Base-by-base conservation (phyloP, 1,140 invertebrate species). In the Zaprionus taronus region DNA sequence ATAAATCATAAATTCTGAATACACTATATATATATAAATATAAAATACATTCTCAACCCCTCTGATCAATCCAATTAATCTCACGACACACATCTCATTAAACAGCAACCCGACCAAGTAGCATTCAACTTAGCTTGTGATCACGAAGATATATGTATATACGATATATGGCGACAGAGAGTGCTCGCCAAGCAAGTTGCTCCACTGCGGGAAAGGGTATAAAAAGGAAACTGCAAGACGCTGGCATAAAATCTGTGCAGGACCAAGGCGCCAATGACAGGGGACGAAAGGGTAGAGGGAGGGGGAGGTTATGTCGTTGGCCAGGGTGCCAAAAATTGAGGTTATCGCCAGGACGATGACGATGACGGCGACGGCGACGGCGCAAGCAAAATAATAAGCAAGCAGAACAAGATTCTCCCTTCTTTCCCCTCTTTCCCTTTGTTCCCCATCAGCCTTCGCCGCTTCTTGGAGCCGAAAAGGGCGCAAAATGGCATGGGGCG, bases 291-390 rank as follows among this genome's bases (percentile, higher is more conserved):
- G 24, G 7, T 5, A 14, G 41, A 4, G 9, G 12, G 1, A 2
- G 22, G 20, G 2, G n/a, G 1, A 5, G n/a, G 34, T 47, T 72
- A 75, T 87, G 83, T 87, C 89, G 84, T 89, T 89, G 81, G 84
- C 84, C 81, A 81, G 81, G 79, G 85, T 87, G 84, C 84, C 84
- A 87, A 87, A 87, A 87, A 89, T 87, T 87, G 84, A 87, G 84
- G 84, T 87, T 87, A 87, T 87, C 84, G 85, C 85, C 62, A 73
- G 69, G 70, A 73, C 72, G 58, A 70, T 70, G 70, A 38, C 24
- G 38, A n/a, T 9, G 58, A 53, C 34, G 63, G 36, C 61, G 55
- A 20, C 63, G 31, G 7, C 28, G 44, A 56, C 36, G 65, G 51
- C 69, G 51, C 58, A 58, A 72, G 67, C 66, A 71, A 80, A 73